Conservation (phyloP, 2,888 invertebrate genomes). For the Tetragonula carbonaria region DNA sequence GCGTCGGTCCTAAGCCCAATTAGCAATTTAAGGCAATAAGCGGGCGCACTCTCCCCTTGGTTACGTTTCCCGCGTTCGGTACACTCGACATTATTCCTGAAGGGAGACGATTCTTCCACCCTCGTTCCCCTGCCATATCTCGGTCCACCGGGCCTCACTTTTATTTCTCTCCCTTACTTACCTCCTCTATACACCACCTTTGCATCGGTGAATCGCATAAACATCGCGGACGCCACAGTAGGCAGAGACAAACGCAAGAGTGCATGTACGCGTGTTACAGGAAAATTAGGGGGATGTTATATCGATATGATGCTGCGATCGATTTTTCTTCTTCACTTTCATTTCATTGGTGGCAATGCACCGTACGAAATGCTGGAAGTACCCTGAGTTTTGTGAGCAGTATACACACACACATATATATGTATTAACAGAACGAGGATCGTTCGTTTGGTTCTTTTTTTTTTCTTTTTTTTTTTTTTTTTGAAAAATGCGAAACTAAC, state of each 20-base stretch:
- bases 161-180: conserved; percentile 31
- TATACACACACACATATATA: too few species aligned
- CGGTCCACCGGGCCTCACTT: conserved; percentile 12
- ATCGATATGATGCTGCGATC: too few species aligned
- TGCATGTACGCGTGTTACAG: conserved; percentile 32
- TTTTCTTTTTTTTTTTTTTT: too few species aligned
- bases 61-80: conserved; percentile 65
- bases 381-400: too few species aligned
- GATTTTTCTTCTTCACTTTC: too few species aligned
- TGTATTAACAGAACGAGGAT: too few species aligned
- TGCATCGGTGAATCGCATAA: conserved; percentile 65
- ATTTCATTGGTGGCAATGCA: too few species aligned
- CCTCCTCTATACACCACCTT: conserved; percentile 41
- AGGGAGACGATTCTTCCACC: conserved; percentile 59
- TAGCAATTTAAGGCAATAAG: conserved; percentile 82
- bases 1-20: conserved; percentile 76
- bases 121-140: conserved; percentile 2
- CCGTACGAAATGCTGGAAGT: too few species aligned
- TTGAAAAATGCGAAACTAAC: too few species aligned
- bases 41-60: conserved; percentile 69
- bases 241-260: conserved; percentile 67
- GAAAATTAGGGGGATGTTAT: too few species aligned
- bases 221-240: conserved; percentile 56
- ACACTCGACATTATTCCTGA: conserved; percentile 70
- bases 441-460: too few species aligned